Conservation (phyloP, 2,888 invertebrate genomes). For the Tetanocera ferruginea region DNA sequence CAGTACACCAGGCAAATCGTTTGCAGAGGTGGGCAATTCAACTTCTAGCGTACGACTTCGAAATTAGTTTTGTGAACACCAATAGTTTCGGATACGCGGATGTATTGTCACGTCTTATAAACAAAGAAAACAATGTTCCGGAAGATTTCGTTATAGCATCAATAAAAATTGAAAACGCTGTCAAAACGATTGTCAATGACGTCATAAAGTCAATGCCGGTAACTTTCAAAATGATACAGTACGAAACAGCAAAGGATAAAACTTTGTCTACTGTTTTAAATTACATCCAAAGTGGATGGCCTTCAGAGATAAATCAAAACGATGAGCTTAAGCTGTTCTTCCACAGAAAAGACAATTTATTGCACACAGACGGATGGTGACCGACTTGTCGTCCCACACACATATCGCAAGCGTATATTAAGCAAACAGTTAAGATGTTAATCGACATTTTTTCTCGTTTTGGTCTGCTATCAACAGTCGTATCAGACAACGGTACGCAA, state of each 20-base stretch:
- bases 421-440: slow-evolving; percentile 42
- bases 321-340: too few species aligned
- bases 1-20: slow-evolving; percentile 47
- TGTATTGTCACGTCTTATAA: slow-evolving; percentile 30
- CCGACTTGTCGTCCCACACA: too few species aligned
- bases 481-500: slow-evolving; percentile 38
- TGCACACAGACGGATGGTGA: too few species aligned
- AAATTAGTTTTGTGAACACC: slow-evolving; percentile 49
- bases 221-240: background rate
- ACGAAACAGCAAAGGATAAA: background rate
- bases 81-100: slow-evolving; percentile 50
- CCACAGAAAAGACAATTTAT: too few species aligned
- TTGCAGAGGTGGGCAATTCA: slow-evolving; percentile 48
- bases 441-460: slow-evolving; percentile 47
- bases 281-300: too few species aligned
- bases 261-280: too few species aligned
- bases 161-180: slow-evolving; percentile 14
- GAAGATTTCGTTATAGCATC: slow-evolving; percentile 34
- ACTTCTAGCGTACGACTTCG: slow-evolving; percentile 50
- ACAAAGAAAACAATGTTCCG: background rate
- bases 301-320: too few species aligned
- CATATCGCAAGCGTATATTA: too few species aligned
- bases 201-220: background rate
- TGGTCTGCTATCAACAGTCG: slow-evolving; percentile 40
- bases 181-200: background rate